phyloP scores from a whole-genome alignment of 2,113 vertebrate species.

The Typhlomys cinereus region DNA sequence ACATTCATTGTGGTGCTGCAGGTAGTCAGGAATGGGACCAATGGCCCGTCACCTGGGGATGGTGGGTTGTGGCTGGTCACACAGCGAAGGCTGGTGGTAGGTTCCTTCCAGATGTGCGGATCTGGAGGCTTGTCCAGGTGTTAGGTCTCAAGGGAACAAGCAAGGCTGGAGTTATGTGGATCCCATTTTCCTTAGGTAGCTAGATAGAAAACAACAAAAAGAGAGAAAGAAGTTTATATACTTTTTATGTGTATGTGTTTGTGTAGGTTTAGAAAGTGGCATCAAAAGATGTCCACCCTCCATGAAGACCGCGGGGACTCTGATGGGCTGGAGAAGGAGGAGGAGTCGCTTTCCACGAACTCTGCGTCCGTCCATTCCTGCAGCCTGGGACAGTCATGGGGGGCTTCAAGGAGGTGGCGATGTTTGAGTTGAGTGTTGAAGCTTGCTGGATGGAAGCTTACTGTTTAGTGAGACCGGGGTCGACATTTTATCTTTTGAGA shows the following conservation, averaged over 20 bases:
- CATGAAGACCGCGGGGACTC: background rate
- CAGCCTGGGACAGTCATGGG: background rate
- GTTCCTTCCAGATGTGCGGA: rapidly evolving
- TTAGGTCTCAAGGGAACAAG: background rate
- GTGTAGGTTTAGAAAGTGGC: background rate
- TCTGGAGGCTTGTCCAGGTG: background rate
- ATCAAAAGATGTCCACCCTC: background rate
- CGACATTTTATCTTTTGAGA: too few relatives aligned
- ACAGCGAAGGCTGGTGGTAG: background rate
- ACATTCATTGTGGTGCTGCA: background rate
- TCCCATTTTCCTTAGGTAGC: background rate
- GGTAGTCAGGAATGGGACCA: background rate
- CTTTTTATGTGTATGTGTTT: background rate
- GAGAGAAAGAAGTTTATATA: background rate
- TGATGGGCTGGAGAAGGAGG: background rate
- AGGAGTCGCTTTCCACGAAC: background rate
- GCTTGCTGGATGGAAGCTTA: background rate
- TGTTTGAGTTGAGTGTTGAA: background rate
- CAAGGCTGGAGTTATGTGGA: background rate
- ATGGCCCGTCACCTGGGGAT: rapidly evolving
- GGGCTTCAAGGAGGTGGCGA: slow-evolving; percentile 18
- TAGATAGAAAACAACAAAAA: background rate
- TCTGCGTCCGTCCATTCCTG: background rate
- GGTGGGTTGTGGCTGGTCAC: background rate
- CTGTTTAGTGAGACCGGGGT: background rate